These are phyloP conservation scores for Thunnus maccoyii DNA, from an alignment of 2,113 vertebrate species.

Conservation along the genomic window DNA sequence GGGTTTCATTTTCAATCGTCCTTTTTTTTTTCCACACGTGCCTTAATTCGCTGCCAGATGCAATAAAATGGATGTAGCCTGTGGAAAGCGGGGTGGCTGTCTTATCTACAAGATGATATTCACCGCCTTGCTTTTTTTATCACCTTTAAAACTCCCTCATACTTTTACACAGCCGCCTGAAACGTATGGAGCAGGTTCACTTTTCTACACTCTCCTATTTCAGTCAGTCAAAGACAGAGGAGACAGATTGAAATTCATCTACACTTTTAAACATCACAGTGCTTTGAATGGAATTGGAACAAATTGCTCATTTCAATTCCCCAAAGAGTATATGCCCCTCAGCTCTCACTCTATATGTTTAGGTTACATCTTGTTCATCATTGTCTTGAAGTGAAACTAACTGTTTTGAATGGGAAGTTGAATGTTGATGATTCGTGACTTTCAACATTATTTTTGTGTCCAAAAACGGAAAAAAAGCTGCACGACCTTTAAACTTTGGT, in stretches of 20 bases:
- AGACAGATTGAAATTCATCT: conserved; percentile 65
- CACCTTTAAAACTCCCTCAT: conserved; percentile 85
- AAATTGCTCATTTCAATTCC: conserved; percentile 77
- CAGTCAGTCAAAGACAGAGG: conserved; percentile 65
- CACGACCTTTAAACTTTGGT: conserved; percentile 66
- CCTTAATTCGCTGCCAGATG: conserved; percentile 91
- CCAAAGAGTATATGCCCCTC: conserved; percentile 56
- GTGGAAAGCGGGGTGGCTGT: conserved; percentile 85
- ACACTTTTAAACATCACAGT: conserved; percentile 48
- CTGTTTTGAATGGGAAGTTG: conserved; percentile 56
- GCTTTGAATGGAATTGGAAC: conserved; percentile 76
- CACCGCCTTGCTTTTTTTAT: conserved; percentile 84
- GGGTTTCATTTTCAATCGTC: conserved; percentile 87
- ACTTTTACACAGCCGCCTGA: conserved; percentile 85
- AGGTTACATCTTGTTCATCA: conserved; percentile 68
- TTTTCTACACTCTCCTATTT: conserved; percentile 53
- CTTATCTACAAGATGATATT: conserved; percentile 87
- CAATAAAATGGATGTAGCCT: conserved; percentile 85
- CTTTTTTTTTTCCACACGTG: conserved; percentile 68
- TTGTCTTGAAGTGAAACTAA: conserved; percentile 42
- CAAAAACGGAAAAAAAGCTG: conserved; percentile 64
- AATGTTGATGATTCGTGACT: conserved; percentile 71
- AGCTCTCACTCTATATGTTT: conserved; percentile 58
- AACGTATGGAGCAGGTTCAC: conserved; percentile 66
- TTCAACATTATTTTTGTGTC: conserved; percentile 59